These are phyloP conservation scores for Drosophila ohnishii DNA, from an alignment of 1,140 invertebrate genomes.

Conservation along the genomic window DNA sequence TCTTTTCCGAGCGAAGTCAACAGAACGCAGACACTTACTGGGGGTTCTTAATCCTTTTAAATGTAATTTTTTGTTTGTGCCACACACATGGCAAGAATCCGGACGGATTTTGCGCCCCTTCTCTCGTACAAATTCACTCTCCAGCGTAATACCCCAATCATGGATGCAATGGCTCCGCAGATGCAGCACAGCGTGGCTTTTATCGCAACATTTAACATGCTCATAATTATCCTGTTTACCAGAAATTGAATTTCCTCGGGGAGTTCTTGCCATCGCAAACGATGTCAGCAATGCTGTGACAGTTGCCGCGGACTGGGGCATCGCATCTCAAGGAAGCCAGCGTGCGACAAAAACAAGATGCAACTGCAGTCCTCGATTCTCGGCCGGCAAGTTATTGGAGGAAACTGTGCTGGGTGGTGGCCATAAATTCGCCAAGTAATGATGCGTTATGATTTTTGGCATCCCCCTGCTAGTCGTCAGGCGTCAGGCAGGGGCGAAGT, in stretches of 20 bases:
- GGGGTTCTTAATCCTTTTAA: constrained; percentile 74
- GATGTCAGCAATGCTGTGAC: constrained; percentile 52
- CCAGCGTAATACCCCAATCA: constrained; percentile 77
- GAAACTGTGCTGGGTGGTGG: constrained; percentile 29
- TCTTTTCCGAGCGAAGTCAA: constrained; percentile 39
- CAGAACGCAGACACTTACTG: constrained; percentile 53
- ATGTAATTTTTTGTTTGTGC: constrained; percentile 59
- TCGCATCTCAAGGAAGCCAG: constrained; percentile 18
- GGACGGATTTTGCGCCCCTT: constrained; percentile 24
- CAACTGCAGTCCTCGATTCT: constrained; percentile 36
- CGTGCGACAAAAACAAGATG: constrained; percentile 58
- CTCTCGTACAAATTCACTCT: constrained; percentile 61
- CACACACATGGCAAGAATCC: constrained; percentile 47
- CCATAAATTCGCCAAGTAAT: constrained; percentile 80
- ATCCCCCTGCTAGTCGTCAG: constrained; percentile 51
- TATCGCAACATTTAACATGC: constrained; percentile 83
- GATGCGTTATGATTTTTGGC: constrained; percentile 82
- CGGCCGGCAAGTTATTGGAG: constrained; percentile 12
- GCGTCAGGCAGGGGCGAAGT: constrained; percentile 9
- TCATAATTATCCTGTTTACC: constrained; percentile 83
- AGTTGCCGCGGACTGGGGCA: constrained; percentile 45
- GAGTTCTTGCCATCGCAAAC: constrained; percentile 58
- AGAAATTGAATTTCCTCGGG: constrained; percentile 80
- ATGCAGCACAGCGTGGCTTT: constrained; percentile 78
- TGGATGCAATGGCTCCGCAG: constrained; percentile 56